A percentile compares a stretch with the other conserved stretches of the same genome.
phyloP scores from a whole-genome alignment of 2,888 invertebrate species.

The Neoascia interrupta region DNA sequence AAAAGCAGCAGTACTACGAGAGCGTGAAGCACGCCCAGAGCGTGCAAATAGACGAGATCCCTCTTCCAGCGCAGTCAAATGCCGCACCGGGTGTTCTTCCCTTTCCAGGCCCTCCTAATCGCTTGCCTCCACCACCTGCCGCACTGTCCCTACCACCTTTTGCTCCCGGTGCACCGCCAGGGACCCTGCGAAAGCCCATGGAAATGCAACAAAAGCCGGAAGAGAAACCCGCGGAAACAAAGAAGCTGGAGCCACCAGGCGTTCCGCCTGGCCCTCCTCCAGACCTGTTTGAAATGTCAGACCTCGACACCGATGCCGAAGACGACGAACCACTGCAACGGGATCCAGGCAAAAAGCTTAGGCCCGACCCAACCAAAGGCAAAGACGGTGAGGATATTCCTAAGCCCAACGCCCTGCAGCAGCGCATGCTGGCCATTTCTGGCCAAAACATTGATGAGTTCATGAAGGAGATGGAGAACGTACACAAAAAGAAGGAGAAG shows the following conservation, averaged over 20 bases:
- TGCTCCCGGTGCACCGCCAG: conserved; percentile 83
- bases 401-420: conserved; percentile 89
- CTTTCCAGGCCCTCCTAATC: conserved; percentile 74
- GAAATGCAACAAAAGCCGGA: conserved; percentile 76
- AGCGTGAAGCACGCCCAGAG: conserved; percentile 97
- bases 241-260: conserved; percentile 87
- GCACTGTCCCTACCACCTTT: conserved; percentile 77
- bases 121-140: conserved; percentile 77
- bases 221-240: conserved; percentile 74
- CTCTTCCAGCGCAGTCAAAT: conserved; percentile 83
- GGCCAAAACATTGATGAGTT: conserved; percentile 95
- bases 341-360: conserved; percentile 74
- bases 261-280: conserved; percentile 93
- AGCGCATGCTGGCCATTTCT: conserved; percentile 92
- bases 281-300: conserved; percentile 84
- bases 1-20: conserved; percentile 95
- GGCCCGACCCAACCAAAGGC: conserved; percentile 77
- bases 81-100: conserved; percentile 79
- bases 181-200: conserved; percentile 88
- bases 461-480: conserved; percentile 95
- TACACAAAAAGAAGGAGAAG: conserved; percentile 86
- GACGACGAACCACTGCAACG: conserved; percentile 76
- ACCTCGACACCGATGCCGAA: conserved; percentile 81
- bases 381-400: conserved; percentile 71
- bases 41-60: conserved; percentile 97